Base-by-base conservation (phyloP, 2,797 vertebrate genomes). In the Gymnodraco acuticeps region DNA sequence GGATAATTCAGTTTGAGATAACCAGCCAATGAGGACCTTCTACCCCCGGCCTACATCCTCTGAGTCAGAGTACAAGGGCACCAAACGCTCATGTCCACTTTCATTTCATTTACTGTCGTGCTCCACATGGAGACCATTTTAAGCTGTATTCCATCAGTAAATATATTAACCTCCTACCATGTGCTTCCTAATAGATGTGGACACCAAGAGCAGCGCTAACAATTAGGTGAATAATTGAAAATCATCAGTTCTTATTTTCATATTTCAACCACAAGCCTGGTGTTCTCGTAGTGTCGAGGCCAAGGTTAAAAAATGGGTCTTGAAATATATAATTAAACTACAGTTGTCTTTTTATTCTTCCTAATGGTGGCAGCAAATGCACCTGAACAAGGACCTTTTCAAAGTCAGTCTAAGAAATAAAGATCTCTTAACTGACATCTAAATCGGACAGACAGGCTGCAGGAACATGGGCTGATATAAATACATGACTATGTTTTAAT, bases 131-230 rank as follows among this genome's bases (percentile, higher is more conserved):
- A 16, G 27, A 10, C 42, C 27, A 41, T 61, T 55, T 64, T 43
- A 17, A 31, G 56, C 42, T 61, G 64, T 20, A 16, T 64, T 64
- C 47, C 41, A 46, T 47, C 61, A 61, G 17, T n/a, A 16, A 15
- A 31, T 8, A 10, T 43, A 46, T 62, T n/a, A 11, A 46, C 10
- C 48, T 59, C 60, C 56, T 15, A 41, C 52, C 15, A 33, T 33
- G 42, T 60, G 16, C 58, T 50, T 61, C 16, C 54, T 42, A 42
- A 54, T 47, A 47, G 61, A 64, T 16, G 60, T 51, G 59, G 50
- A 17, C 53, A 10, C 31, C 12, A 17, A 47, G n/a, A 66, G 41
- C 11, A 14, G 42, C 17, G n/a, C 13, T 47, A 55, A 31, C 33
- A 19, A n/a, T 60, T 17, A 31, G 41, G 15, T n/a, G 47, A 41